Evolutionary conservation across 1,140 invertebrate genomes (phyloP).

Genomic region (Danaus plexippus): DNA sequence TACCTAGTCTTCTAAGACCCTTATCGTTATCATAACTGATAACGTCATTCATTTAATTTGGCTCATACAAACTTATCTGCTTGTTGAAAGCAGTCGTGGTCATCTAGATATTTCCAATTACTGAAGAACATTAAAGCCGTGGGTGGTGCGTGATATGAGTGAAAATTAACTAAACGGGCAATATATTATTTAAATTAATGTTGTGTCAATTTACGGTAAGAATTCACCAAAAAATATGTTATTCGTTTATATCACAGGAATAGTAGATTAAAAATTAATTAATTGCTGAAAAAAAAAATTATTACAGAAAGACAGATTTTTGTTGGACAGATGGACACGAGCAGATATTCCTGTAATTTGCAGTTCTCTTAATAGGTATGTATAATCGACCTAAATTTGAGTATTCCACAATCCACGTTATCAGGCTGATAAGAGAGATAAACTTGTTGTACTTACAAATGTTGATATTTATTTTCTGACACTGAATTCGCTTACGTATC

Average conservation of each 20-base stretch:
- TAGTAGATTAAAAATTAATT: too few species aligned
- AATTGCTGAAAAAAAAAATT: too few species aligned
- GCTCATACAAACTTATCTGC: constrained; percentile 49
- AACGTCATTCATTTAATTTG: constrained; percentile 48
- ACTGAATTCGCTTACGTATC: constrained; percentile 14
- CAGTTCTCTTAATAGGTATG: constrained; percentile 40
- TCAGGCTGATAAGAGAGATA: constrained; percentile 65
- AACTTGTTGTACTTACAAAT: constrained; percentile 46
- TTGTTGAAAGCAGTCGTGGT: constrained; percentile 33
- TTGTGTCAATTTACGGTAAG: too few species aligned
- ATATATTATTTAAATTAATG: too few species aligned
- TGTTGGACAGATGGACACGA: constrained; percentile 9
- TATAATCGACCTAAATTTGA: constrained; percentile 59
- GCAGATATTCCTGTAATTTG: constrained; percentile 19
- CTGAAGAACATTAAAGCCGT: too few species aligned
- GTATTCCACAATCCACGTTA: constrained; percentile 53
- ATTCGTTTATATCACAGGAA: too few species aligned
- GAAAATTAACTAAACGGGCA: too few species aligned
- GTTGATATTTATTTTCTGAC: constrained; percentile 31
- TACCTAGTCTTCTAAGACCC: constrained; percentile 15
- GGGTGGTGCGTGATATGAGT: too few species aligned
- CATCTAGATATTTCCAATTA: not conserved
- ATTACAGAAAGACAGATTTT: constrained; percentile 2
- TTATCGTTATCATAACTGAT: constrained; percentile 56
- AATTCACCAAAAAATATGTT: too few species aligned